These are phyloP conservation scores for Pseudoips prasinana DNA, from an alignment of 2,888 invertebrate genomes.

Conservation along the genomic window DNA sequence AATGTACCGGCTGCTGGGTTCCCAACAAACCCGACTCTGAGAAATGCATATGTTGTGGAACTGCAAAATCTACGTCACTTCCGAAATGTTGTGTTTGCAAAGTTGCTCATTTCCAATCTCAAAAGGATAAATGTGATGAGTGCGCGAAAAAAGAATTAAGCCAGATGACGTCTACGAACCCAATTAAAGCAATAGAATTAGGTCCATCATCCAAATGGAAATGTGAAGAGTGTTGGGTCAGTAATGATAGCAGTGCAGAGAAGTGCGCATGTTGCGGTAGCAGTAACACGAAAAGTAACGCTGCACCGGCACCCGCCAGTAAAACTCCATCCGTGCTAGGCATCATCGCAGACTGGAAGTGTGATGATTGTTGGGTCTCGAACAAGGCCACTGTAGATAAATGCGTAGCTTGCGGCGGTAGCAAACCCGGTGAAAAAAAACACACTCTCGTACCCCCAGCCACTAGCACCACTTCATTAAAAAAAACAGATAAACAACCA, in stretches of 20 bases:
- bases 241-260: conserved; percentile 37
- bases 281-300: conserved; percentile 28
- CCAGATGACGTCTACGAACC: conserved; percentile 6
- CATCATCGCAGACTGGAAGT: conserved; percentile 35
- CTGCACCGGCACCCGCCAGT: not conserved
- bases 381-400: conserved; percentile 46
- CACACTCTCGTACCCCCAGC: conserved; percentile 1
- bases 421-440: conserved; percentile 33
- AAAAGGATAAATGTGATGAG: conserved; percentile 40
- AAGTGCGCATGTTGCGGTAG: conserved; percentile 51
- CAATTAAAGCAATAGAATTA: conserved; percentile 9
- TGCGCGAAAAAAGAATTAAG: conserved; percentile 39
- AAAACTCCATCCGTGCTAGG: not conserved
- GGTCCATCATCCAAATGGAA: conserved; percentile 44
- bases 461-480: conserved; percentile 6
- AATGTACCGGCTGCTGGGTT: conserved; percentile 50
- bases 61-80: conserved; percentile 27
- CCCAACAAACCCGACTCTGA: conserved; percentile 40
- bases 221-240: conserved; percentile 52
- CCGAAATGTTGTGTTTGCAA: conserved; percentile 46
- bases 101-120: conserved; percentile 29
- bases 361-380: conserved; percentile 52
- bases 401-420: conserved; percentile 52
- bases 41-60: conserved; percentile 54
- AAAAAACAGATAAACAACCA: not conserved